Evolutionary conservation across 2,113 vertebrate species (phyloP).

Genomic region (Polyodon spathula): DNA sequence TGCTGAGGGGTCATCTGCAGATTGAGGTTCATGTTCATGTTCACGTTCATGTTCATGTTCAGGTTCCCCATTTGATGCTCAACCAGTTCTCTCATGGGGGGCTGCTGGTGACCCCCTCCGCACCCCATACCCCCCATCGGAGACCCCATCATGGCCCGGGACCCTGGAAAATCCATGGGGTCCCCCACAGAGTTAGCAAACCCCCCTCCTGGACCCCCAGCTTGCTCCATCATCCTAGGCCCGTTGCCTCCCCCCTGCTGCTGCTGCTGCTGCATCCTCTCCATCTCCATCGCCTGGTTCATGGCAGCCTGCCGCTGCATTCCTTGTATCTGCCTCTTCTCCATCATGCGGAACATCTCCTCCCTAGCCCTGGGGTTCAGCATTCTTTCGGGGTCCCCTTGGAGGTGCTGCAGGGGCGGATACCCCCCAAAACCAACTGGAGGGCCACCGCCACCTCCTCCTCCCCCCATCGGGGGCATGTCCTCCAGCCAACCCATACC

Average conservation of each 20-base stretch:
- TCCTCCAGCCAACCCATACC: conserved; percentile 85
- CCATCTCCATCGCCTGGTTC: conserved; percentile 73
- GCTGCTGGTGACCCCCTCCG: conserved; percentile 40
- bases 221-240: conserved; percentile 57
- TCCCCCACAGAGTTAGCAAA: conserved; percentile 46
- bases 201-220: conserved; percentile 38
- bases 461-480: conserved; percentile 67
- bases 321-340: conserved; percentile 74
- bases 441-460: conserved; percentile 60
- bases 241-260: conserved; percentile 45
- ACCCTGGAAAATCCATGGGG: conserved; percentile 74
- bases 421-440: conserved; percentile 43
- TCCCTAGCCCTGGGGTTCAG: conserved; percentile 69
- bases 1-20: conserved; percentile 75
- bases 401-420: conserved; percentile 49
- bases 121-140: conserved; percentile 46
- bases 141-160: conserved; percentile 76
- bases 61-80: conserved; percentile 65
- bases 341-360: conserved; percentile 81
- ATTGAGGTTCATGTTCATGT: conserved; percentile 76
- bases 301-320: conserved; percentile 68
- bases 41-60: conserved; percentile 77
- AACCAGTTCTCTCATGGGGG: conserved; percentile 75
- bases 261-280: conserved; percentile 68
- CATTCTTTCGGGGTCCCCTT: conserved; percentile 73